Conservation (phyloP, 92 coral and sea anemone genomes). For the Zoanthus solanderi region DNA sequence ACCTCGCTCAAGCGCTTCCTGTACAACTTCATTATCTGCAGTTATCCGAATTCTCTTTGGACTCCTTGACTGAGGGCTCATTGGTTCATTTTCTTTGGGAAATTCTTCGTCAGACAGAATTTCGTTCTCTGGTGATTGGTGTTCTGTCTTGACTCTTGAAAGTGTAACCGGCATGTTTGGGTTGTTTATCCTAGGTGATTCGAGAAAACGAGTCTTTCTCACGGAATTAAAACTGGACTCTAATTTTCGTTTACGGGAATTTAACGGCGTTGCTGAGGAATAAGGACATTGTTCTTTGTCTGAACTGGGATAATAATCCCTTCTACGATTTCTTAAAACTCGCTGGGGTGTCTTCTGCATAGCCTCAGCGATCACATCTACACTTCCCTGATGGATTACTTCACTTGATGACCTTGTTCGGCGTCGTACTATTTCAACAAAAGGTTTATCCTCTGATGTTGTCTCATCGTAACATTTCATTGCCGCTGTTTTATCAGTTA, state of each 20-base stretch:
- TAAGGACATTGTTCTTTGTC: conserved; percentile 11
- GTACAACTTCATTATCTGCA: conserved; percentile 41
- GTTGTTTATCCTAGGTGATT: conserved; percentile 3
- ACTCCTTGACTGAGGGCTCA: conserved; percentile 37
- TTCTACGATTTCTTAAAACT: conserved; percentile 35
- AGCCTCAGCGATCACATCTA: neutral
- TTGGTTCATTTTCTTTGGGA: conserved; percentile 45
- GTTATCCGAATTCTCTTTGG: conserved; percentile 47
- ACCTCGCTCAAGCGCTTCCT: conserved; percentile 48
- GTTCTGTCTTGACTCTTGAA: neutral
- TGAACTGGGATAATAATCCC: neutral
- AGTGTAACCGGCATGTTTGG: conserved; percentile 12
- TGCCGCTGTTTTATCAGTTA: neutral
- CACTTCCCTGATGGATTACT: conserved; percentile 3
- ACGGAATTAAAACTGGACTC: neutral
- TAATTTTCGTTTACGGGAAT: conserved; percentile 33
- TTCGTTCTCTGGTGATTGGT: neutral
- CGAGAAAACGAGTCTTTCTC: neutral
- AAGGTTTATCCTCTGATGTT: neutral
- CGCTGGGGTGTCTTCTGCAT: conserved; percentile 35
- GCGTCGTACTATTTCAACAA: conserved; percentile 30
- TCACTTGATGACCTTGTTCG: conserved; percentile 46
- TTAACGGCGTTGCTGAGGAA: conserved; percentile 8
- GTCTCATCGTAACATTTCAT: neutral
- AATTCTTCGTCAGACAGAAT: conserved; percentile 41